phyloP scores from a whole-genome alignment of 1,140 invertebrate genomes.

The Zelostemma sp. region DNA sequence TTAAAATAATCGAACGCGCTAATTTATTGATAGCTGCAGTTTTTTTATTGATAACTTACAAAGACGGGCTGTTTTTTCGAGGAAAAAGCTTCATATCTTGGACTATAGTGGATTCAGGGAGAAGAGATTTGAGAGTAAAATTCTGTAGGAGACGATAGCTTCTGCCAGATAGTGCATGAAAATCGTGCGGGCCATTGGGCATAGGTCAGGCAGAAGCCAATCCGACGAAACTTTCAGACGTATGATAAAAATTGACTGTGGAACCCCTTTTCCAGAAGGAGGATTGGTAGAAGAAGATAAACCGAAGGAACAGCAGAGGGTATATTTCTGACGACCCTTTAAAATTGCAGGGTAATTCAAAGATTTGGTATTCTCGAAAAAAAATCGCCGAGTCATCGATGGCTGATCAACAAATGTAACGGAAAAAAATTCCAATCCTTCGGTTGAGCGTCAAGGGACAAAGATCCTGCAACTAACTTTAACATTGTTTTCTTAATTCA shows the following conservation, averaged over 20 bases:
- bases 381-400: conserved; percentile 55
- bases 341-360: conserved; percentile 59
- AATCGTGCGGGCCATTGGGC: conserved; percentile 65
- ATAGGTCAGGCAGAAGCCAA: conserved; percentile 68
- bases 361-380: conserved; percentile 41
- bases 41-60: too few species aligned
- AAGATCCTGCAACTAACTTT: too few species aligned
- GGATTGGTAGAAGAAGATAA: conserved; percentile 30
- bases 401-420: conserved; percentile 57
- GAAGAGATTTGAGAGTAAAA: conserved; percentile 41
- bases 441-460: background rate
- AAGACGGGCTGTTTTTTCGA: background rate
- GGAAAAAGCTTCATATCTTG: conserved; percentile 17
- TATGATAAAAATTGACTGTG: conserved; percentile 67
- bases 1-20: too few species aligned
- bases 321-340: conserved; percentile 55
- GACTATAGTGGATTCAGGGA: conserved; percentile 18
- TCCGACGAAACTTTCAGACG: conserved; percentile 62
- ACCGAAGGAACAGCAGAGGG: conserved; percentile 25
- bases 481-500: too few species aligned
- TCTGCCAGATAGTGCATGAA: conserved; percentile 56
- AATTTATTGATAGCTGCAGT: too few species aligned
- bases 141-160: conserved; percentile 50
- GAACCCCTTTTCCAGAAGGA: conserved; percentile 40
- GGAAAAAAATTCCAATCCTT: conserved; percentile 4